phyloP scores from a whole-genome alignment of 2,113 vertebrate species.

The Lonchura striata region DNA sequence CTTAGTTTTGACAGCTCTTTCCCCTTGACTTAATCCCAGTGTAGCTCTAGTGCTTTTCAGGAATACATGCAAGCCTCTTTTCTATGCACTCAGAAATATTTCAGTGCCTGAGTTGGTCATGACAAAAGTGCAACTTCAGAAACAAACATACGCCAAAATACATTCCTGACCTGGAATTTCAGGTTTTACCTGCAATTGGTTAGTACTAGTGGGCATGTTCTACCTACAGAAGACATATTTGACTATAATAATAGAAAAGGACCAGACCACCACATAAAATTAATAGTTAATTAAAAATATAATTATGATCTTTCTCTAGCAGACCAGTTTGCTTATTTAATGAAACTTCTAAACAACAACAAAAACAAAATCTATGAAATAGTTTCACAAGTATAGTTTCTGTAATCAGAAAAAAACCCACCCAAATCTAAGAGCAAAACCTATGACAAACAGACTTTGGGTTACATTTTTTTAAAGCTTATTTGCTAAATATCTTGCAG shows the following conservation, averaged over 20 bases:
- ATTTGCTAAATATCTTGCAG: background rate
- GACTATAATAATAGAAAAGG: background rate
- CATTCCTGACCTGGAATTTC: background rate
- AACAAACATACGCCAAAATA: background rate
- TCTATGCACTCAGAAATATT: background rate
- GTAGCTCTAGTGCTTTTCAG: background rate
- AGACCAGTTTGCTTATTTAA: background rate
- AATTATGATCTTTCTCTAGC: background rate
- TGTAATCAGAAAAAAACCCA: rapidly evolving
- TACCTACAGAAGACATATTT: background rate
- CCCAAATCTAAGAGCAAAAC: background rate
- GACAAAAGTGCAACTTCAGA: background rate
- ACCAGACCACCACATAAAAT: background rate
- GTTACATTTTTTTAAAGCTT: background rate
- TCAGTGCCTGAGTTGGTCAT: background rate
- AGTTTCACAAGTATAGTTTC: background rate
- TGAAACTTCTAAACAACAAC: background rate
- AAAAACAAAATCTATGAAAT: background rate
- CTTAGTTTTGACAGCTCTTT: background rate
- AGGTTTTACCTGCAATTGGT: background rate
- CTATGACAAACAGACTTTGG: background rate
- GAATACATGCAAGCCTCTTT: rapidly evolving
- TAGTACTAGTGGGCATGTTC: background rate
- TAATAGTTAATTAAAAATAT: background rate
- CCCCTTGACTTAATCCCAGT: background rate